Evolutionary conservation across 2,888 invertebrate species (phyloP).

Genomic region (Leptura quadrifasciata): DNA sequence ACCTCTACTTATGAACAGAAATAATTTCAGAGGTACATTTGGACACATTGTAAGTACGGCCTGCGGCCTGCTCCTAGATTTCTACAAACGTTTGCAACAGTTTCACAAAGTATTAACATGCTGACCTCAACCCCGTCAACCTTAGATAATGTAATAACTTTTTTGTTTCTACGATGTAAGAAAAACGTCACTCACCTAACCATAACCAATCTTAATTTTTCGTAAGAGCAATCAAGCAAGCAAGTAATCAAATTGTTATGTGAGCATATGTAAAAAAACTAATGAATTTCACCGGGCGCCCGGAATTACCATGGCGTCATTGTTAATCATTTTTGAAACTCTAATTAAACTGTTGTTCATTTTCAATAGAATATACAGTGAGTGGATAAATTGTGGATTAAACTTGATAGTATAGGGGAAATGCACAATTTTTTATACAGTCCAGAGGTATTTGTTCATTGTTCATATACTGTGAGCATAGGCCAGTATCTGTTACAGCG

Average conservation of each 20-base stretch:
- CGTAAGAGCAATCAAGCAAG: slow-evolving; percentile 34
- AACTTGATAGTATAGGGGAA: too few relatives aligned
- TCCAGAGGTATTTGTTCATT: too few relatives aligned
- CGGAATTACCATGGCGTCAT: slow-evolving; percentile 4
- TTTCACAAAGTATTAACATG: neutral
- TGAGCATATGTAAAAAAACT: slow-evolving; percentile 19
- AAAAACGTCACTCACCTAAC: slow-evolving; percentile 16
- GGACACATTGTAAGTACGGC: neutral
- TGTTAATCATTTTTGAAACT: slow-evolving; percentile 10
- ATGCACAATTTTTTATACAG: too few relatives aligned
- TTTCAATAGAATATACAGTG: too few relatives aligned
- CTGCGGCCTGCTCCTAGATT: too few relatives aligned
- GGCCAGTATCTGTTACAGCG: too few relatives aligned
- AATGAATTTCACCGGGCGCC: slow-evolving; percentile 24
- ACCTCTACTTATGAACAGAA: too few relatives aligned
- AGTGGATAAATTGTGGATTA: too few relatives aligned
- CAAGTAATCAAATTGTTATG: slow-evolving; percentile 22
- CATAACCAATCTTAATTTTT: slow-evolving; percentile 27
- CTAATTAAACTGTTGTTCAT: slow-evolving; percentile 7
- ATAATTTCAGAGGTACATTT: too few relatives aligned
- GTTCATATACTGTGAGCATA: too few relatives aligned
- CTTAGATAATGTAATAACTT: slow-evolving; percentile 17
- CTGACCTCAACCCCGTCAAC: slow-evolving; percentile 16
- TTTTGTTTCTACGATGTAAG: neutral
- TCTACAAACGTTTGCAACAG: neutral